Percentiles rank a stretch among this genome's conserved stretches.
Evolutionary conservation across 1,140 invertebrate species (phyloP).

Genomic region (Drosophila rhopaloa): DNA sequence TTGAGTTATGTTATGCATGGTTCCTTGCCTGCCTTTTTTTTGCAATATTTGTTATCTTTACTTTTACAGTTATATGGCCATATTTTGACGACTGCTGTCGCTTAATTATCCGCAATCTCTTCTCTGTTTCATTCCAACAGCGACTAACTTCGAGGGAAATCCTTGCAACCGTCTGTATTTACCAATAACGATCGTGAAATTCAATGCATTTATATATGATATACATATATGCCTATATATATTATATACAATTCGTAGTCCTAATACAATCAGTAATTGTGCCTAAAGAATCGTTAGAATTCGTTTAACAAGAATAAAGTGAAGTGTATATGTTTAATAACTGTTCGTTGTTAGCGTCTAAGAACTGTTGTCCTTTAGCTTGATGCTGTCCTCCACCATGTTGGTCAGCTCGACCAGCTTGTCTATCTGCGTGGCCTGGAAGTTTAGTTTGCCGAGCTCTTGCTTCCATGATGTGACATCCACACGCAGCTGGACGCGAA

Average conservation of each 20-base stretch:
- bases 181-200: constrained; percentile 58
- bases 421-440: constrained; percentile 65
- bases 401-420: constrained; percentile 60
- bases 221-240: constrained; percentile 60
- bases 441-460: constrained; percentile 68
- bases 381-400: constrained; percentile 76
- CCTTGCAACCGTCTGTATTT: constrained; percentile 15
- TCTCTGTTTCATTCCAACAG: constrained; percentile 66
- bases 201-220: constrained; percentile 78
- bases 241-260: constrained; percentile 68
- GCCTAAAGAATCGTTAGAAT: constrained; percentile 65
- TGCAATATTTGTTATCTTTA: constrained; percentile 34
- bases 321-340: constrained; percentile 46
- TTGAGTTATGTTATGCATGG: constrained; percentile 65
- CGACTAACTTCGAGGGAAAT: constrained; percentile 55
- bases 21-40: constrained; percentile 40
- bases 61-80: constrained; percentile 7
- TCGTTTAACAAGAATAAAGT: constrained; percentile 67
- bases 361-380: constrained; percentile 51
- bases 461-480: constrained; percentile 90
- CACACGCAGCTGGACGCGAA: constrained; percentile 93
- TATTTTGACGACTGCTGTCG: constrained; percentile 6
- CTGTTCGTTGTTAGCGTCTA: constrained; percentile 26
- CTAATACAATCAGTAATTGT: constrained; percentile 57
- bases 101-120: constrained; percentile 63